Evolutionary conservation across 2,888 invertebrate species (phyloP).

Genomic region (Abrostola triplasia): DNA sequence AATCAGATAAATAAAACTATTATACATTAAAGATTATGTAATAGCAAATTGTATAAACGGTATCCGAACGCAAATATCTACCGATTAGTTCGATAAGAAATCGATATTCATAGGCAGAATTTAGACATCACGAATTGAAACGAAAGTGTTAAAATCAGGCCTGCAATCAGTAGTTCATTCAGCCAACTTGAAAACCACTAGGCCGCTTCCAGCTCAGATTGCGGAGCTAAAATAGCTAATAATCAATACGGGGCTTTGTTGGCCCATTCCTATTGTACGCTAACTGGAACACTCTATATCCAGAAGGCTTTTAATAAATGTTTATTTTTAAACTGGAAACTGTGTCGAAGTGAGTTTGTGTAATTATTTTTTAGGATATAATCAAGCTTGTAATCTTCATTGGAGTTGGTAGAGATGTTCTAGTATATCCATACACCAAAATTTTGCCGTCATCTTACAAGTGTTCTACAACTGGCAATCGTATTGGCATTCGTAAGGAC

Average conservation of each 20-base stretch:
- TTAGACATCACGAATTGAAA: conserved; percentile 1
- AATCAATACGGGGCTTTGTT: conserved; percentile 50
- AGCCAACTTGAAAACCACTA: neutral
- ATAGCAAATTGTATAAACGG: too few relatives aligned
- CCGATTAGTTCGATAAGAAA: too few relatives aligned
- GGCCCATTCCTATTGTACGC: conserved; percentile 39
- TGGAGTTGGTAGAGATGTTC: too few relatives aligned
- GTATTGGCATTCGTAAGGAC: too few relatives aligned
- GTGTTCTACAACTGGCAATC: too few relatives aligned
- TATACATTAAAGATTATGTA: too few relatives aligned
- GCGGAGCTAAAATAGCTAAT: conserved; percentile 48
- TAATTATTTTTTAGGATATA: neutral
- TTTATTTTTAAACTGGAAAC: conserved; percentile 42
- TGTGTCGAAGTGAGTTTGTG: conserved; percentile 25
- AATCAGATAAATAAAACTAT: too few relatives aligned
- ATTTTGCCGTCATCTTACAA: too few relatives aligned
- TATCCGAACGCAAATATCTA: too few relatives aligned
- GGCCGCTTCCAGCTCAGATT: conserved; percentile 20
- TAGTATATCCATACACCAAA: too few relatives aligned
- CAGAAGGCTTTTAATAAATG: conserved; percentile 17
- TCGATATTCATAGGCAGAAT: too few relatives aligned
- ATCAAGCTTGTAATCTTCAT: conserved; percentile 11
- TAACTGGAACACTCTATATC: conserved; percentile 47
- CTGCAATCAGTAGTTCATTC: conserved; percentile 1
- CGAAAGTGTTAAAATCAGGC: conserved; percentile 6